Conservation (phyloP, 2,888 invertebrate genomes). For the Andrena minutula region DNA sequence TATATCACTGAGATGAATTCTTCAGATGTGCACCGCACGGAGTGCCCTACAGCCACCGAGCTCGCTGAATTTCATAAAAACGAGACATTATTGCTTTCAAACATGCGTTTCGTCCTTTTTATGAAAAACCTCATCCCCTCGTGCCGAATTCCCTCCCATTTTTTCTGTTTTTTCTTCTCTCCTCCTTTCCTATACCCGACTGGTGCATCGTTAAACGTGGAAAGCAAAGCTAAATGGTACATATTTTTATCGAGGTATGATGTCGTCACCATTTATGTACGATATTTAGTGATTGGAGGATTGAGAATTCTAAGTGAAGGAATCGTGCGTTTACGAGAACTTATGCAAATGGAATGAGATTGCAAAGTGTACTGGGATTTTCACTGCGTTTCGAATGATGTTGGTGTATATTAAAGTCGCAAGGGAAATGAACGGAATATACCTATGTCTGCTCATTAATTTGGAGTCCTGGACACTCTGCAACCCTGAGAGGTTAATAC, state of each 20-base stretch:
- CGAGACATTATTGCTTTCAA: conserved; percentile 58
- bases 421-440: no score
- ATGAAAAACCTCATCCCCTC: conserved; percentile 47
- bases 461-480: not conserved
- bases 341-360: no score
- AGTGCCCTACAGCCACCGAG: conserved; percentile 14
- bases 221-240: no score
- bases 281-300: no score
- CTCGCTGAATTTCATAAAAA: conserved; percentile 64
- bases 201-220: no score
- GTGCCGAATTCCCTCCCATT: not conserved
- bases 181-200: not conserved
- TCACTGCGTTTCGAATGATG: no score
- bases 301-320: no score
- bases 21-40: conserved; percentile 42
- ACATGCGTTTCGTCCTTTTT: conserved; percentile 52
- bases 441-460: not conserved
- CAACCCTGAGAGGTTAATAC: not conserved
- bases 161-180: not conserved
- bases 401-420: no score
- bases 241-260: no score
- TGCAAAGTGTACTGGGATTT: no score
- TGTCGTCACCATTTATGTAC: no score
- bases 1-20: conserved; percentile 66
- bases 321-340: no score